Percentiles rank a stretch among this genome's conserved stretches.
These are phyloP conservation scores for Ommatoiulus sabulosus DNA, from an alignment of 2,888 invertebrate species.

Conservation along the genomic window DNA sequence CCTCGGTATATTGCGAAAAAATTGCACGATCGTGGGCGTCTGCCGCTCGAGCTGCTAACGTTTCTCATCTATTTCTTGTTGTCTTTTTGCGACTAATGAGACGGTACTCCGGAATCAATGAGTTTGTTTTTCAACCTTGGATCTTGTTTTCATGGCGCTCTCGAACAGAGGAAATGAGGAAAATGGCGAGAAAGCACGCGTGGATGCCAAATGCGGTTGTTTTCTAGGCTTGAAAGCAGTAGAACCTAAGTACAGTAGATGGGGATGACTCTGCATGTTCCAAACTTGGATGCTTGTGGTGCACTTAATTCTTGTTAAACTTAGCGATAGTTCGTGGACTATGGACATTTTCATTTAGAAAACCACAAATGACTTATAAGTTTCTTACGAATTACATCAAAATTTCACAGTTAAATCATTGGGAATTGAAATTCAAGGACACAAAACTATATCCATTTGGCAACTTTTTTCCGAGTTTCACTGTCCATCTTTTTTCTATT, in stretches of 20 bases:
- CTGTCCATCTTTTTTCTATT: no score
- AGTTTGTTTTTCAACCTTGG: conserved; percentile 36
- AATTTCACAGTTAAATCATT: no score
- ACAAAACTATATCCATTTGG: no score
- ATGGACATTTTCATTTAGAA: neutral
- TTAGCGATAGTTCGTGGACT: neutral
- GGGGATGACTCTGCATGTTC: neutral
- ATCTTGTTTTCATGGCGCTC: neutral
- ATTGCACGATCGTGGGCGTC: neutral
- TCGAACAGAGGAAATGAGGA: neutral
- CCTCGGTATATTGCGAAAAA: neutral
- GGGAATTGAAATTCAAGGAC: no score
- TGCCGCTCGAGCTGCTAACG: neutral
- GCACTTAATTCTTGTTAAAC: neutral
- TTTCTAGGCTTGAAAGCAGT: neutral
- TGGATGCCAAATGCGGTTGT: neutral
- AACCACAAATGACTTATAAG: neutral
- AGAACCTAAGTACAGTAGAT: neutral
- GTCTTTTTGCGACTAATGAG: conserved; percentile 24
- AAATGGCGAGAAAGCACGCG: neutral
- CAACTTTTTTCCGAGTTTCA: no score
- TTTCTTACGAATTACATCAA: no score
- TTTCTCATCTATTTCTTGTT: conserved; percentile 6
- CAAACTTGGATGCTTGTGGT: neutral
- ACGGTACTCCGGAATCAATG: conserved; percentile 5